Base-by-base conservation (phyloP, 2,797 vertebrate species). In the Taeniopygia guttata region DNA sequence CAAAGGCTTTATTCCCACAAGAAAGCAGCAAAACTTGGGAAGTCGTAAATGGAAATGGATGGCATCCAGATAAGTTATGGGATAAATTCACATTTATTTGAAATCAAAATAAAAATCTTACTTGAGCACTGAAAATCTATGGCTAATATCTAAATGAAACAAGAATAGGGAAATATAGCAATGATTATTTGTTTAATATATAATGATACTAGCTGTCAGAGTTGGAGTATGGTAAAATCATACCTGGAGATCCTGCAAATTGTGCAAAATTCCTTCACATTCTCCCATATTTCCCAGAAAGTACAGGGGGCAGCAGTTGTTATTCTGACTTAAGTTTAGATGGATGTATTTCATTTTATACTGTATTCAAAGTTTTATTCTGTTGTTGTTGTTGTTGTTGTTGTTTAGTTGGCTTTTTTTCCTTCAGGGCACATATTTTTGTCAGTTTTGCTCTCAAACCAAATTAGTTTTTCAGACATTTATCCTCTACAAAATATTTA, bases 21-120 rank as follows among this genome's bases (percentile, higher is more conserved):
- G 42, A 56, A 80, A 77, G 32, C 29, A 56, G 27, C 21, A 81
- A 74, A 87, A 63, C 11, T 5, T 74, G 23, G 20, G 22, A 52
- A 82, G 63, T 16, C 2, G 40, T 25, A 42, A 59, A 48, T 38
- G 38, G 32, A 52, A 91, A 84, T 16, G 30, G 45, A 23, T 55
- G 5, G 3, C 34, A 19, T 34, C n/a, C n/a, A 18, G 25, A 9
- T 38, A 25, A 13, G 45, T 34, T 48, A 63, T 1, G 5, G 34
- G 22, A 67, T 16, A 63, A 68, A 48, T 23, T 51, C 51, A 6
- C 1, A 1, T 17, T 62, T 84, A 10, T 5, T 87, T 67, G 23
- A 79, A 76, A 93, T 29, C 10, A 56, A 72, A 80, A 67, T 20
- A 20, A 60, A 86, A 91, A 83, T 42, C 32, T 58, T 40, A 29